Percentiles rank a stretch among this genome's conserved stretches.
These are phyloP conservation scores for Euphydryas editha DNA, from an alignment of 2,888 invertebrate genomes.

Conservation along the genomic window DNA sequence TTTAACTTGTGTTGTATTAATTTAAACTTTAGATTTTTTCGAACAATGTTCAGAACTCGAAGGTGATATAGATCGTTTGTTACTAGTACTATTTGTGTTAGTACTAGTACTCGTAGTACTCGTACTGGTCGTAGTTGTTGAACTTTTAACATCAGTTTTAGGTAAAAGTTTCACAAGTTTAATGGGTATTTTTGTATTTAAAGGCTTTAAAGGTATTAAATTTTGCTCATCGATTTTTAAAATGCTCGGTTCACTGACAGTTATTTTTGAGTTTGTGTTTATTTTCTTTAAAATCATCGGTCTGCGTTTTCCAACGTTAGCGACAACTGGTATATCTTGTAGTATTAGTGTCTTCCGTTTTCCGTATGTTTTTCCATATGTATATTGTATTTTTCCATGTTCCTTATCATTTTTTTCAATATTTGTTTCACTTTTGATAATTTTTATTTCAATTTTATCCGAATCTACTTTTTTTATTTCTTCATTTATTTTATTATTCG, in stretches of 20 bases:
- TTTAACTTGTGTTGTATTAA: no score
- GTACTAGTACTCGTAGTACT: background rate
- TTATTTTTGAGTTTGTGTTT: background rate
- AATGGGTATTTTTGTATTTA: background rate
- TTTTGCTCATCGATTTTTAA: background rate
- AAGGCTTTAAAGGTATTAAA: background rate
- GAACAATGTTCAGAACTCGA: no score
- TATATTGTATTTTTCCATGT: background rate
- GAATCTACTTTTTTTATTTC: no score
- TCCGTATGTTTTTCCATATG: background rate
- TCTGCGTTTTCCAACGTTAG: background rate
- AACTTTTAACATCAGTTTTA: background rate
- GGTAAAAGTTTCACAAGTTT: background rate
- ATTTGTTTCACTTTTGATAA: background rate
- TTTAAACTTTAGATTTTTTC: no score
- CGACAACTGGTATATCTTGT: constrained; percentile 21
- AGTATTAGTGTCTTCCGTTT: constrained; percentile 19
- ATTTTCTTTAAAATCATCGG: background rate
- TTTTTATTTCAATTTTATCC: no score
- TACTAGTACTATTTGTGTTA: background rate
- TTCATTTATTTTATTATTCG: no score
- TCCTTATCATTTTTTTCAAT: background rate
- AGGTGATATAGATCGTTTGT: background rate
- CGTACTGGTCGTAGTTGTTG: background rate
- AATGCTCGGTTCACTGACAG: background rate